A percentile compares a stretch with the other conserved stretches of the same genome.
Evolutionary conservation across 2,113 vertebrate species (phyloP).

Genomic region (Mus pahari): DNA sequence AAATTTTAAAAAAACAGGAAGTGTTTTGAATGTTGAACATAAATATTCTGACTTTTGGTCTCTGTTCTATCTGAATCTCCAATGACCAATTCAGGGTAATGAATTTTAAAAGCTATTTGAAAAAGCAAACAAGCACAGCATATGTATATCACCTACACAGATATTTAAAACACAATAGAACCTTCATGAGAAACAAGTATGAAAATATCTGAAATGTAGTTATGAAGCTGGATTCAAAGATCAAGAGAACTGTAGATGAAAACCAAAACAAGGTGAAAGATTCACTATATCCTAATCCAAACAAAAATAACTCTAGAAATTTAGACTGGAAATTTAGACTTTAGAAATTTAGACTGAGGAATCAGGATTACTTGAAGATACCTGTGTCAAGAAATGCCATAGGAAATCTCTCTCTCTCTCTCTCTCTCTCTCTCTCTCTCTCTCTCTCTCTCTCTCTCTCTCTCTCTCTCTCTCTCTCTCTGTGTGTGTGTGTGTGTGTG

Average conservation of each 20-base stretch:
- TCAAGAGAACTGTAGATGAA: background rate
- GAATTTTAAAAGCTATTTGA: background rate
- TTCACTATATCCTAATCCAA: background rate
- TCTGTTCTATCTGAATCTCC: background rate
- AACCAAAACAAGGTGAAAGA: background rate
- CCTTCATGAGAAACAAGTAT: background rate
- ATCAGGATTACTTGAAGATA: background rate
- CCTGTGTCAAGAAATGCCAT: background rate
- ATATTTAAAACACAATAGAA: background rate
- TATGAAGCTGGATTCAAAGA: background rate
- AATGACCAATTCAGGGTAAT: background rate
- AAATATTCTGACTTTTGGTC: background rate
- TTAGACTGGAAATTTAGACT: background rate
- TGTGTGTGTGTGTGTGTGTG: no score
- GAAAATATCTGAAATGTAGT: background rate
- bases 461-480: no score
- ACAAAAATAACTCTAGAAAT: background rate
- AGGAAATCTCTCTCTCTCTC: no score
- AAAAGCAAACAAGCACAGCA: background rate
- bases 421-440: no score
- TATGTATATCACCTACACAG: background rate
- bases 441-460: no score
- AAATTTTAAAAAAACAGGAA: background rate
- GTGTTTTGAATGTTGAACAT: background rate
- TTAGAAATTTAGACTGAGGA: background rate